A percentile compares a stretch with the other conserved stretches of the same genome.
phyloP scores from a whole-genome alignment of 2,888 invertebrate genomes.

The Xylocampa areola region DNA sequence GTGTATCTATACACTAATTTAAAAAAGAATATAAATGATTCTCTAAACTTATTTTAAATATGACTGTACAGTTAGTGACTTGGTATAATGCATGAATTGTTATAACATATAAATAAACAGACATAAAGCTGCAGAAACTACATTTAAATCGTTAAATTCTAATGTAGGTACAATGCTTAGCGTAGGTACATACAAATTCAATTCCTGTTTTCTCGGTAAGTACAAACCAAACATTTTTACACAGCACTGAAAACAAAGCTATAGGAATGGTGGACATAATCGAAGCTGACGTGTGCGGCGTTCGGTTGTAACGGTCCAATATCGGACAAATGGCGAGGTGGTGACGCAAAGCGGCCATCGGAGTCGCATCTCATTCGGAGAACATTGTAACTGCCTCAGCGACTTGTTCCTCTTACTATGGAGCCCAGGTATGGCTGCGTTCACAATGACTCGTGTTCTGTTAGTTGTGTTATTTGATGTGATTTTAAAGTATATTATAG shows the following conservation, averaged over 20 bases:
- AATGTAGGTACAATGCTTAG: too few relatives aligned
- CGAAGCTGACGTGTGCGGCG: constrained; percentile 65
- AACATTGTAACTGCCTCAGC: constrained; percentile 67
- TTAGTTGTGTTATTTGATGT: constrained; percentile 6
- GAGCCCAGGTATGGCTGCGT: constrained; percentile 38
- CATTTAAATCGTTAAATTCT: too few relatives aligned
- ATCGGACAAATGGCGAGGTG: constrained; percentile 70
- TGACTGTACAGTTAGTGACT: too few relatives aligned
- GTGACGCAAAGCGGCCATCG: constrained; percentile 79
- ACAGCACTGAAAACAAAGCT: constrained; percentile 51
- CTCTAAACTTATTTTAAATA: too few relatives aligned
- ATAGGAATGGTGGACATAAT: constrained; percentile 57
- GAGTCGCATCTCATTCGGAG: constrained; percentile 70
- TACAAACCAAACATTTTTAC: constrained; percentile 40
- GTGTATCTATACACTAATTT: too few relatives aligned
- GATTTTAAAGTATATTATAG: too few relatives aligned
- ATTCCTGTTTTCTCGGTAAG: constrained; percentile 20
- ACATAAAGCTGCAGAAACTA: too few relatives aligned
- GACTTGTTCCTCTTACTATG: constrained; percentile 51
- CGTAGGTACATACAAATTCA: constrained; percentile 18
- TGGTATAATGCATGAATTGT: too few relatives aligned
- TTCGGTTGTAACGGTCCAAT: constrained; percentile 69
- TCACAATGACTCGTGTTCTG: constrained; percentile 35
- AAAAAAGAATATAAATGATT: too few relatives aligned
- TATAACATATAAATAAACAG: too few relatives aligned